Conservation (phyloP, 2,113 vertebrate species). For the Haemorhous mexicanus region DNA sequence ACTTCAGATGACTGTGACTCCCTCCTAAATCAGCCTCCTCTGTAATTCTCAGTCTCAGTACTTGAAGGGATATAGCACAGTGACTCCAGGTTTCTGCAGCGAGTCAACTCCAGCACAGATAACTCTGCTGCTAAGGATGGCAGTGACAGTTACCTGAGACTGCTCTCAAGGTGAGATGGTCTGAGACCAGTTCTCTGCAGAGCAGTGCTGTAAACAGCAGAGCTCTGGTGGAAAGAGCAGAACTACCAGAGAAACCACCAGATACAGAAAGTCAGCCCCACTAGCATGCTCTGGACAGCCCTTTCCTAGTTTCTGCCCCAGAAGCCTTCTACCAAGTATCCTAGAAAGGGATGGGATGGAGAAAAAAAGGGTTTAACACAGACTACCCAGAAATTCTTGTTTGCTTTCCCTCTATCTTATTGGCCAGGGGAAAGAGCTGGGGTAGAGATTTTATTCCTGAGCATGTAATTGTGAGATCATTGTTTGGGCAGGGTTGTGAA, state of each 20-base stretch:
- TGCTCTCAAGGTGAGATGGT: not conserved
- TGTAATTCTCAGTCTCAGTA: not conserved
- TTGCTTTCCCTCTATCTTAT: not conserved
- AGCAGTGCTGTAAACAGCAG: not conserved
- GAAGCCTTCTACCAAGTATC: not conserved
- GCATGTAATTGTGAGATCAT: not conserved
- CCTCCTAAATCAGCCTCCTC: not conserved
- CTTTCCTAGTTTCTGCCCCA: not conserved
- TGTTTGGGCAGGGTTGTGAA: not conserved
- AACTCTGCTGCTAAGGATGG: not conserved
- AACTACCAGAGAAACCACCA: not conserved
- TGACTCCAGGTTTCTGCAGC: not conserved
- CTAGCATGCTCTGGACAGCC: not conserved
- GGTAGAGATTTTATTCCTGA: not conserved
- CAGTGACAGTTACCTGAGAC: not conserved
- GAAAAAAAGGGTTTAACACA: not conserved
- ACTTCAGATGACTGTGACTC: not conserved
- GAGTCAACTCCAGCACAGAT: not conserved
- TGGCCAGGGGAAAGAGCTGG: not conserved
- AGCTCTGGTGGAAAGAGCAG: not conserved
- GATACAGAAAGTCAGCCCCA: not conserved
- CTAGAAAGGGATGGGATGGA: not conserved
- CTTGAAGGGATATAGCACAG: not conserved
- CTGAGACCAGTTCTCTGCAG: not conserved
- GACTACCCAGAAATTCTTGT: not conserved